Evolutionary conservation across 2,113 vertebrate species (phyloP).

Genomic region (Polypterus senegalus): DNA sequence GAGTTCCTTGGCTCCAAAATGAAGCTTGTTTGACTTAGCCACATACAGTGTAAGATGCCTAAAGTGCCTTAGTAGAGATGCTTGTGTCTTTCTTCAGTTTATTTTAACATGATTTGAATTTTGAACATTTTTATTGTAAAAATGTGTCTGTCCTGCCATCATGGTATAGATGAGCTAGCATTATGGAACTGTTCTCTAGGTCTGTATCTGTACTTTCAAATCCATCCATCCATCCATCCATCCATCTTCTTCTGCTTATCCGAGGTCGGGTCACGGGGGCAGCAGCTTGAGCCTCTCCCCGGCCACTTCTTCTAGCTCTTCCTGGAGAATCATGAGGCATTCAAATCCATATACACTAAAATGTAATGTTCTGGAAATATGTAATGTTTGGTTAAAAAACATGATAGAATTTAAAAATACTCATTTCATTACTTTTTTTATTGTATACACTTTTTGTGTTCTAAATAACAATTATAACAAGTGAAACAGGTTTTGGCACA

Average conservation of each 20-base stretch:
- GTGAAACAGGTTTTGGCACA: too few species aligned
- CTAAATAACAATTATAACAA: too few species aligned
- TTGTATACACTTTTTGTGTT: too few species aligned
- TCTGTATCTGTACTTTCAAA: neutral
- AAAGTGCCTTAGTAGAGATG: conserved; percentile 13
- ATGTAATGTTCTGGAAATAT: neutral
- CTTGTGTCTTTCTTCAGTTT: conserved; percentile 13
- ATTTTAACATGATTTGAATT: conserved; percentile 11
- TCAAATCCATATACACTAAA: neutral
- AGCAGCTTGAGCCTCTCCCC: too few species aligned
- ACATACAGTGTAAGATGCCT: conserved; percentile 12
- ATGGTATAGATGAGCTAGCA: conserved; percentile 6
- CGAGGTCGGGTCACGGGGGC: too few species aligned
- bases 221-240: neutral
- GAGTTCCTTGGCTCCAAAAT: conserved; percentile 4
- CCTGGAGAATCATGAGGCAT: too few species aligned
- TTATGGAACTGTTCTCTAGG: conserved; percentile 7
- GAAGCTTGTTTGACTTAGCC: conserved; percentile 10
- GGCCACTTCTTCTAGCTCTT: too few species aligned
- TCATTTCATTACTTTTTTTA: too few species aligned
- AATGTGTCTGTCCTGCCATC: conserved; percentile 7
- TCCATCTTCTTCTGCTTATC: too few species aligned
- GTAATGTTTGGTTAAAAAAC: neutral
- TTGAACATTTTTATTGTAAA: conserved; percentile 10
- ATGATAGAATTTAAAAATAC: too few species aligned